Base-by-base conservation (phyloP, 1,140 invertebrate species). In the Wasmannia auropunctata region DNA sequence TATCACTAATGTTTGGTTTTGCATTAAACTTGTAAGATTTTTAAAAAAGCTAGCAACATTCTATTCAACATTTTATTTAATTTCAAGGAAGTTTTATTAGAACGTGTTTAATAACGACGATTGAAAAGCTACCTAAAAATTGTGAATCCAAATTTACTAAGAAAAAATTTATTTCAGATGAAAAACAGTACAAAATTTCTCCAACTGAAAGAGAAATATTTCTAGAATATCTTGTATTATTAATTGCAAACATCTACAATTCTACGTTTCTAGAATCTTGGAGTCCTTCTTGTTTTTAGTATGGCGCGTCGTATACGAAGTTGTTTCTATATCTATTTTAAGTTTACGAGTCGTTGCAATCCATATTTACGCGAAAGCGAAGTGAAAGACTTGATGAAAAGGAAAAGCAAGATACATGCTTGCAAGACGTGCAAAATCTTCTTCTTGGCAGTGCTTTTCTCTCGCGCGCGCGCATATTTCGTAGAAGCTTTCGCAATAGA, bases 331-430 rank as follows among this genome's bases (percentile, higher is more conserved):
- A 40, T 37, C n/a, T 62, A 31, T 11, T 43, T 58, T 40, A 58
- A 76, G 25, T 43, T 11, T 77, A 43, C 40, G 28, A 77, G 22
- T 77, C 40, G 56, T 7, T 60, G 56, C 54, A 40, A 77, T 77
- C 19, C 37, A 62, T 77, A 77, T 77, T 77, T 77, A 43, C 5
- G 37, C 16, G 25, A 8, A 62, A 28, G 25, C 2, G 25, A 37
- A 77, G 25, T 43, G 37, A 62, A 77, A 40, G 16, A 77, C 37
- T 76, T 60, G 74, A 77, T 77, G 56, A 62, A 77, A 62, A 60
- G 37, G 25, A 77, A 77, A 77, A 77, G 56, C 37, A 77, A 62
- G 22, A 56, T 62, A 34, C 16, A 72, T 76, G 25, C 5, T 62
- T 46, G 37, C n/a, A n/a, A 63, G 28, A 60, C 22, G 19, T 63